Conservation (phyloP, 2,113 vertebrate genomes). For the Diadophis punctatus region DNA sequence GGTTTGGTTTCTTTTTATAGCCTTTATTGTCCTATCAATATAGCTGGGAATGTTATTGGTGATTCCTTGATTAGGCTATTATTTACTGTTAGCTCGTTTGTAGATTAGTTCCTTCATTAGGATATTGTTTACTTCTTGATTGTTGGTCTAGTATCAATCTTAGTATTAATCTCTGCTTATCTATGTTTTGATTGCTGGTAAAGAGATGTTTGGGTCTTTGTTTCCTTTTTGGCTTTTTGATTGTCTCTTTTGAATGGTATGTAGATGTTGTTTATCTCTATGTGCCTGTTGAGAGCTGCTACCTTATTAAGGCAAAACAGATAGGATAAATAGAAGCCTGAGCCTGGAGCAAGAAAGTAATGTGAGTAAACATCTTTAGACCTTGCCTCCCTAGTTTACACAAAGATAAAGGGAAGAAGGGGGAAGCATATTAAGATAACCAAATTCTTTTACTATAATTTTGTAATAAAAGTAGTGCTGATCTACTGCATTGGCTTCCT, state of each 20-base stretch:
- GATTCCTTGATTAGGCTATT: background rate
- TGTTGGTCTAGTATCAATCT: background rate
- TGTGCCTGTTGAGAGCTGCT: background rate
- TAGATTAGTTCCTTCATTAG: background rate
- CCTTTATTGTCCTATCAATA: background rate
- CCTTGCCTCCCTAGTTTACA: background rate
- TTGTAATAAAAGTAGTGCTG: background rate
- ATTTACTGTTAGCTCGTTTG: background rate
- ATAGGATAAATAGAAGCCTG: background rate
- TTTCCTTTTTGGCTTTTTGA: background rate
- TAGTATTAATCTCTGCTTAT: background rate
- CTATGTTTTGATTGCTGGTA: background rate
- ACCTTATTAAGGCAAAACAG: background rate
- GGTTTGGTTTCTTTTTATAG: background rate
- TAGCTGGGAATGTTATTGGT: background rate
- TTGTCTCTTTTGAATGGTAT: background rate
- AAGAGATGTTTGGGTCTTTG: background rate
- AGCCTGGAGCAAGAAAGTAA: background rate
- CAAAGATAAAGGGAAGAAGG: background rate
- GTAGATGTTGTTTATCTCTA: background rate
- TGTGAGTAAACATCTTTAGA: background rate
- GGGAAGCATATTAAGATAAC: background rate
- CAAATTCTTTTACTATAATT: background rate
- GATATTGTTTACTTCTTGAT: background rate
- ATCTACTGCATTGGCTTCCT: background rate